phyloP scores from a whole-genome alignment of 2,888 invertebrate species.

The Argyresthia albistria region DNA sequence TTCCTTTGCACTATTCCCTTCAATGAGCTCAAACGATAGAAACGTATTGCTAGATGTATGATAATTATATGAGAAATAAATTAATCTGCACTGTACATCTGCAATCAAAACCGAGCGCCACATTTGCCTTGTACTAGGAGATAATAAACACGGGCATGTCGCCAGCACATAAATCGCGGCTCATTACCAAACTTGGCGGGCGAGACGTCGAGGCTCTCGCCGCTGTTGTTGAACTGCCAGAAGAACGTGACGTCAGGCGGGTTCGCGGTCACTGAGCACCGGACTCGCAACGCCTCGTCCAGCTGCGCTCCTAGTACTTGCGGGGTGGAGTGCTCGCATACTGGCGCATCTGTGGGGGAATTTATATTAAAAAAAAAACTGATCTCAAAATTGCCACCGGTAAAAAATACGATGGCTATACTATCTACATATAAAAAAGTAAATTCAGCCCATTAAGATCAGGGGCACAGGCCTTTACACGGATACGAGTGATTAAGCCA shows the following conservation, averaged over 20 bases:
- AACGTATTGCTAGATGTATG: too few relatives aligned
- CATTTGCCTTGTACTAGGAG: too few relatives aligned
- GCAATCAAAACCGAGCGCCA: too few relatives aligned
- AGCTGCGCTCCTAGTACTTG: slow-evolving; percentile 88
- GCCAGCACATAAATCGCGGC: too few relatives aligned
- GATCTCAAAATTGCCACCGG: neutral
- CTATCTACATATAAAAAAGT: neutral
- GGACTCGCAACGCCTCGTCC: slow-evolving; percentile 84
- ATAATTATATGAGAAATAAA: too few relatives aligned
- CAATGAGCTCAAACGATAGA: too few relatives aligned
- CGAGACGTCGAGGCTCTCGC: slow-evolving; percentile 86
- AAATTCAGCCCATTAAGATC: too few relatives aligned
- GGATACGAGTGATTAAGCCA: too few relatives aligned
- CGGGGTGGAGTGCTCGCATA: slow-evolving; percentile 80
- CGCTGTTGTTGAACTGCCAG: slow-evolving; percentile 93
- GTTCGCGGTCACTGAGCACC: slow-evolving; percentile 91
- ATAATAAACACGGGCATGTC: too few relatives aligned
- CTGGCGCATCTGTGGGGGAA: slow-evolving; percentile 81
- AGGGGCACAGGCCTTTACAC: too few relatives aligned
- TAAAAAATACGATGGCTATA: neutral
- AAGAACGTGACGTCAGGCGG: slow-evolving; percentile 88
- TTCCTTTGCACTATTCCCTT: too few relatives aligned
- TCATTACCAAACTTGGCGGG: slow-evolving; percentile 69
- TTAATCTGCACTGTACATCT: too few relatives aligned
- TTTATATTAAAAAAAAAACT: neutral